Percentiles rank a stretch among this genome's conserved stretches.
These are phyloP conservation scores for Xenopus laevis DNA, from an alignment of 2,113 vertebrate genomes.

Conservation along the genomic window DNA sequence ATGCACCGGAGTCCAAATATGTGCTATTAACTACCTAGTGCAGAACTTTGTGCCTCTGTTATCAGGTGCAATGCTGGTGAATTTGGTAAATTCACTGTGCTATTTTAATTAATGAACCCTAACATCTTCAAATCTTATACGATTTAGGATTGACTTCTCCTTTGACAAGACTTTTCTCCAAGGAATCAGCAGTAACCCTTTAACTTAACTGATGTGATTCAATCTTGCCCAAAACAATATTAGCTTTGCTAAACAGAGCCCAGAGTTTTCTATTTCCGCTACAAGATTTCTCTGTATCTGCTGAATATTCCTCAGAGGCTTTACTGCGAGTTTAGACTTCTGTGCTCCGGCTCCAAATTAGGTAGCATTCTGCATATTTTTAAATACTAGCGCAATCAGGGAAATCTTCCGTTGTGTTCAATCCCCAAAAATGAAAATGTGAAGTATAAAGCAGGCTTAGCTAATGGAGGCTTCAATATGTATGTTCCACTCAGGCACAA, in stretches of 20 bases:
- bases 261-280: conserved; percentile 25
- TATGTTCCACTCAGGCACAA: neutral
- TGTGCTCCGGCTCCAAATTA: conserved; percentile 10
- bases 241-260: conserved; percentile 23
- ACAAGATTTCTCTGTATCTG: conserved; percentile 9
- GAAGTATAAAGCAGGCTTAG: neutral
- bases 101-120: too few relatives aligned
- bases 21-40: too few relatives aligned
- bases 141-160: too few relatives aligned
- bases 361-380: neutral
- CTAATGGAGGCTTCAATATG: neutral
- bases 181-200: too few relatives aligned
- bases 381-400: neutral
- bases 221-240: conserved; percentile 11
- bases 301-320: neutral
- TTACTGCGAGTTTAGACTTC: conserved; percentile 18
- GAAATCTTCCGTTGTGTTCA: neutral
- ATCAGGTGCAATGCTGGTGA: too few relatives aligned
- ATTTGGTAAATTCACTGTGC: too few relatives aligned
- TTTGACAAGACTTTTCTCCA: too few relatives aligned
- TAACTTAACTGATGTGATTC: too few relatives aligned
- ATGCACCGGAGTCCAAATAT: too few relatives aligned
- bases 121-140: too few relatives aligned
- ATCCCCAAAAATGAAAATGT: neutral
- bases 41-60: too few relatives aligned